A percentile compares a stretch with the other conserved stretches of the same genome.
phyloP scores from a whole-genome alignment of 2,113 vertebrate species.

The Plotosus lineatus region DNA sequence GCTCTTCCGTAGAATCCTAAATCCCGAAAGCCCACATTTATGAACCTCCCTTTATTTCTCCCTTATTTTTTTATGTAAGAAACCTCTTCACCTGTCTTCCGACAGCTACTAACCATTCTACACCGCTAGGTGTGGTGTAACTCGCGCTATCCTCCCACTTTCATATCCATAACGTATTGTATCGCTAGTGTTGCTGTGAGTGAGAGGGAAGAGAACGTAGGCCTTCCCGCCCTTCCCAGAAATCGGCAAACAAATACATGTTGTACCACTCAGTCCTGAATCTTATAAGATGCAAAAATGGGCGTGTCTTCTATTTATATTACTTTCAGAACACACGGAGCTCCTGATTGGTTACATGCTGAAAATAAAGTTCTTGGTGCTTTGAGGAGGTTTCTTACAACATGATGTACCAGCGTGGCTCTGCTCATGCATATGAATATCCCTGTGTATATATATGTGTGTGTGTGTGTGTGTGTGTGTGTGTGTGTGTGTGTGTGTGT shows the following conservation, averaged over 20 bases:
- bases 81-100: no score
- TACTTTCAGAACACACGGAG: no score
- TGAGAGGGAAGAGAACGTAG: no score
- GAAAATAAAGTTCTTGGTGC: constrained; percentile 28
- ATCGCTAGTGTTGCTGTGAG: no score
- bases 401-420: constrained; percentile 24
- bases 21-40: not conserved
- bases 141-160: no score
- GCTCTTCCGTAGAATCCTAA: not conserved
- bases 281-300: no score
- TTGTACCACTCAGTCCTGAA: no score
- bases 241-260: not conserved
- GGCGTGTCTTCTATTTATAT: not conserved
- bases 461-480: not conserved
- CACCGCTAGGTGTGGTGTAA: no score
- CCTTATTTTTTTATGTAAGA: not conserved
- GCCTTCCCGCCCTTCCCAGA: no score
- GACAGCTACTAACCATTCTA: no score
- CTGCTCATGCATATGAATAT: constrained; percentile 33
- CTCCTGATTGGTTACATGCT: constrained; percentile 9
- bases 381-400: constrained; percentile 6
- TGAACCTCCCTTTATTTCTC: not conserved
- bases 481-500: not conserved
- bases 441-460: not conserved
- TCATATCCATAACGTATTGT: no score